phyloP scores from a whole-genome alignment of 1,140 invertebrate genomes.

The Polypedilum pembai region DNA sequence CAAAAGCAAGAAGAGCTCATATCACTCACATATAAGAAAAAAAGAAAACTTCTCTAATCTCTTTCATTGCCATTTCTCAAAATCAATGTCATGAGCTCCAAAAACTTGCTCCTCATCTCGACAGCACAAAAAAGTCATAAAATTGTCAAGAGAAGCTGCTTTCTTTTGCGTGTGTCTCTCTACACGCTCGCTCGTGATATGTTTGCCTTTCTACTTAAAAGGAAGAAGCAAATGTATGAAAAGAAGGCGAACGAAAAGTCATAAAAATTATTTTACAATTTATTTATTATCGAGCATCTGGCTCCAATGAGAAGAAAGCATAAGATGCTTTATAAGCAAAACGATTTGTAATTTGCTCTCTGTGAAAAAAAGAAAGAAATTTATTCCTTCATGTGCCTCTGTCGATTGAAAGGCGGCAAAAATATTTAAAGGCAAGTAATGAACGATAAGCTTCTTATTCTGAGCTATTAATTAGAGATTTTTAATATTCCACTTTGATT shows the following conservation, averaged over 20 bases:
- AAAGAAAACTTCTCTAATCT: not conserved
- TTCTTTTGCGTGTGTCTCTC: not conserved
- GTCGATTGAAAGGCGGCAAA: no score
- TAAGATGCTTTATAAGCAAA: conserved; percentile 3
- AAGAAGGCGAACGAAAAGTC: not conserved
- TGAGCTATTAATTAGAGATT: no score
- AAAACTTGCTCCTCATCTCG: conserved; percentile 2
- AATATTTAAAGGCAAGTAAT: no score
- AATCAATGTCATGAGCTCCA: not conserved
- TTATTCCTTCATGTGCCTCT: no score
- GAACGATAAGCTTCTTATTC: no score
- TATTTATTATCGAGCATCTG: conserved; percentile 28
- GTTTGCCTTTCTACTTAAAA: not conserved
- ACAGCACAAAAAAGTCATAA: not conserved
- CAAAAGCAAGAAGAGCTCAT: not conserved
- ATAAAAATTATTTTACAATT: conserved; percentile 28
- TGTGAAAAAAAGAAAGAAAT: no score
- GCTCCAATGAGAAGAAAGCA: not conserved
- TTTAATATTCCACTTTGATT: no score
- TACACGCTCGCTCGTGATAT: not conserved
- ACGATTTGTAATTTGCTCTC: not conserved
- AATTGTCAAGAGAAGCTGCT: conserved; percentile 20
- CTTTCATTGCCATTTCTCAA: not conserved
- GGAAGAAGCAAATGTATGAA: not conserved
- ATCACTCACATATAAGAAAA: not conserved